Percentiles rank a stretch among this genome's conserved stretches.
Conservation (phyloP, 2,888 invertebrate genomes). For the Idaea biselata region DNA sequence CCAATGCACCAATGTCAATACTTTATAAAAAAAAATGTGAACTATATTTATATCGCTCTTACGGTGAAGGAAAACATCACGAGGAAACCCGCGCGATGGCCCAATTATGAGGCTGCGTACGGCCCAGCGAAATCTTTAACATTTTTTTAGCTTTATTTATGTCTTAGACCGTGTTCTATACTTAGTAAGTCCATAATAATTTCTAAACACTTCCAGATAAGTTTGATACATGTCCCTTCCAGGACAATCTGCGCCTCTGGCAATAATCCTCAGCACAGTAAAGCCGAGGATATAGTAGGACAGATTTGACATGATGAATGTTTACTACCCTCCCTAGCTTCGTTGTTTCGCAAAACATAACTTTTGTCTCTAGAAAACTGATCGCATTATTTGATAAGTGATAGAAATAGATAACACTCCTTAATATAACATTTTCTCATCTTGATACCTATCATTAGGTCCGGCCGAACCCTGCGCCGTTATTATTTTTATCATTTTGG, state of each 20-base stretch:
- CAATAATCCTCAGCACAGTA: constrained; percentile 45
- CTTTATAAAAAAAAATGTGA: too few species aligned
- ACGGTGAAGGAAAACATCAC: too few species aligned
- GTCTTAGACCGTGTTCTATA: too few species aligned
- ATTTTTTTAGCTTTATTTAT: too few species aligned
- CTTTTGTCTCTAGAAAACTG: neutral
- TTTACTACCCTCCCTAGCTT: constrained; percentile 39
- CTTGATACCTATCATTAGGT: neutral
- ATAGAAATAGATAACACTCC: neutral
- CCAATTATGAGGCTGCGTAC: too few species aligned
- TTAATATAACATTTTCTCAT: neutral
- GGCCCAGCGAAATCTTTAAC: too few species aligned
- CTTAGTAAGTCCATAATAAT: too few species aligned
- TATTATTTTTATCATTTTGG: constrained; percentile 1
- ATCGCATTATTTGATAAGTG: neutral
- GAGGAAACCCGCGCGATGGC: too few species aligned
- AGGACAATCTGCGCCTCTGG: constrained; percentile 1
- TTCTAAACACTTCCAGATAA: too few species aligned
- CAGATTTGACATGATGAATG: constrained; percentile 44
- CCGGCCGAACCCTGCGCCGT: neutral
- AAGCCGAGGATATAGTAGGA: constrained; percentile 34
- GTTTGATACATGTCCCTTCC: too few species aligned
- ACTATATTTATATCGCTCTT: too few species aligned
- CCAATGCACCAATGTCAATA: too few species aligned
- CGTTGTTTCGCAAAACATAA: neutral